A percentile compares a stretch with the other conserved stretches of the same genome.
Evolutionary conservation across 2,797 vertebrate species (phyloP).

Genomic region (Mastacembelus armatus): DNA sequence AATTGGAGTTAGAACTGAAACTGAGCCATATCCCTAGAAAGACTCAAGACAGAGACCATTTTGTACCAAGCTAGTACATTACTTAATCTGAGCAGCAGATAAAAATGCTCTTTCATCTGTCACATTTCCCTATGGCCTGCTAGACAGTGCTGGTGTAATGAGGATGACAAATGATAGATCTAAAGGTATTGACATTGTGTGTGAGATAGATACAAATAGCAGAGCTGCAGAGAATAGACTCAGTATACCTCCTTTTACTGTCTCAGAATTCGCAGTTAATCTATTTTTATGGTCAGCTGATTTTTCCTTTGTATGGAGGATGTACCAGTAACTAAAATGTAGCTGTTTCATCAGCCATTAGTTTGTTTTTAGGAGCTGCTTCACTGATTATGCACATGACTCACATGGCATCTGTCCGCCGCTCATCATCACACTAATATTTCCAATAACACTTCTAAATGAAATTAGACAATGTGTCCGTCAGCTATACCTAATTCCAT

Average conservation of each 20-base stretch:
- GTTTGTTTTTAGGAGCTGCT: not conserved
- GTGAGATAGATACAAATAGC: not conserved
- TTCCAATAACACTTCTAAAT: not conserved
- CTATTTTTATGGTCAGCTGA: slow-evolving; percentile 1
- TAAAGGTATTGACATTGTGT: slow-evolving; percentile 14
- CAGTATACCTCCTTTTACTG: not conserved
- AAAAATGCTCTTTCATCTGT: slow-evolving; percentile 60
- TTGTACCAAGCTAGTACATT: slow-evolving; percentile 12
- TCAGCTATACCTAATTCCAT: not conserved
- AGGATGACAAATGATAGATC: slow-evolving; percentile 15
- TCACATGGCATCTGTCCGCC: not conserved
- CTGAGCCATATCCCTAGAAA: slow-evolving; percentile 18
- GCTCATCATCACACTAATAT: not conserved
- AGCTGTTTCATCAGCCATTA: slow-evolving; percentile 4
- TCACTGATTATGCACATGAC: not conserved
- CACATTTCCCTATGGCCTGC: slow-evolving; percentile 39
- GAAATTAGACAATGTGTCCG: not conserved
- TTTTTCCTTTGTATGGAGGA: slow-evolving; percentile 7
- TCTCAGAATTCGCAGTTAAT: not conserved
- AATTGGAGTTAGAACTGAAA: not conserved
- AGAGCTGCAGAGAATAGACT: not conserved
- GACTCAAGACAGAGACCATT: not conserved
- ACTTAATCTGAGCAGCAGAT: slow-evolving; percentile 54
- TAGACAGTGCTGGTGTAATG: slow-evolving; percentile 19
- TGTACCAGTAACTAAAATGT: not conserved